phyloP scores from a whole-genome alignment of 2,113 vertebrate species.

The Melospiza georgiana region DNA sequence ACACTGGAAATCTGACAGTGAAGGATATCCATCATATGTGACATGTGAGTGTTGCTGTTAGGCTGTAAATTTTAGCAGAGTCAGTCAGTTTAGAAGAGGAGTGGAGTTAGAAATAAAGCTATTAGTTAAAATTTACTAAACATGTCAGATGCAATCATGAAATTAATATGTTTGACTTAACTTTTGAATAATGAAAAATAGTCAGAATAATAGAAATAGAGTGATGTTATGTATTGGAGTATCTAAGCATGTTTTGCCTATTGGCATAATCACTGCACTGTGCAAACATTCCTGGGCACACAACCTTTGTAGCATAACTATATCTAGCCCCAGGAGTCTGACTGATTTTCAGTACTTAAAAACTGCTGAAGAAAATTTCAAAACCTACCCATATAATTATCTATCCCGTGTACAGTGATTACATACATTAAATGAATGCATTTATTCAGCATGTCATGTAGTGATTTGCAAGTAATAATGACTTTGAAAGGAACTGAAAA shows the following conservation, averaged over 20 bases:
- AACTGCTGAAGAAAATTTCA: neutral
- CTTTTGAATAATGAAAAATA: neutral
- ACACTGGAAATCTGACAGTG: neutral
- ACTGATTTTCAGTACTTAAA: neutral
- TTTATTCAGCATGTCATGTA: neutral
- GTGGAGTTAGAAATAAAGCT: neutral
- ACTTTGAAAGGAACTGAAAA: neutral
- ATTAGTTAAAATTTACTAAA: neutral
- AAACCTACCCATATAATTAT: neutral
- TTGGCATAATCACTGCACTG: neutral
- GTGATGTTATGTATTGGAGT: neutral
- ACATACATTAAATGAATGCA: neutral
- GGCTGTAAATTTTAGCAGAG: neutral
- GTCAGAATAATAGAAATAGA: neutral
- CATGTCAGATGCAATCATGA: neutral
- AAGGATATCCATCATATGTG: neutral
- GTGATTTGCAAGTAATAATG: neutral
- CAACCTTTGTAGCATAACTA: neutral
- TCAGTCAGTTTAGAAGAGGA: neutral
- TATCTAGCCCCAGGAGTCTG: neutral
- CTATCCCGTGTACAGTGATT: neutral
- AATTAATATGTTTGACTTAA: neutral
- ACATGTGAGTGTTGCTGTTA: neutral
- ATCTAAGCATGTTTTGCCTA: neutral
- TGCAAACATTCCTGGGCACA: neutral